Conservation (phyloP, 2,797 vertebrate species). For the Sebastes jordani region DNA sequence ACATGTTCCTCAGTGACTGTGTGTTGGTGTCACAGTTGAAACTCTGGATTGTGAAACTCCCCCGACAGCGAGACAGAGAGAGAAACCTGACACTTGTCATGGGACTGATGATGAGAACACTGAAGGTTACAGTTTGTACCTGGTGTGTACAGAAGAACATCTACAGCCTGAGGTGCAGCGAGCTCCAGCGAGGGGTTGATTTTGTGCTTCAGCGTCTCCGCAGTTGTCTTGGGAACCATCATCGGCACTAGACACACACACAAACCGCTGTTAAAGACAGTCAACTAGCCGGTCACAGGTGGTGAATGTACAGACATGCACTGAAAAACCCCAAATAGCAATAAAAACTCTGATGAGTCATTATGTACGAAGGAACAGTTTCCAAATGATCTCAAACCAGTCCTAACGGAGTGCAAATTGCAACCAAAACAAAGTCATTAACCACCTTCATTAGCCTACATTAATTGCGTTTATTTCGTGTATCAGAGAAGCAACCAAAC, state of each 20-base stretch:
- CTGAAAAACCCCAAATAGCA: not conserved
- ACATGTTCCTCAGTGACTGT: not conserved
- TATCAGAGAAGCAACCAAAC: not conserved
- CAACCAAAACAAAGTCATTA: not conserved
- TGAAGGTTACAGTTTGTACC: constrained; percentile 74
- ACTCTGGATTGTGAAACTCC: constrained; percentile 19
- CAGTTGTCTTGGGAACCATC: constrained; percentile 92
- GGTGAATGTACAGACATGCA: not conserved
- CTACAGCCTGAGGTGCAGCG: constrained; percentile 85
- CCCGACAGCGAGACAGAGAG: not conserved
- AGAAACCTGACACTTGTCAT: not conserved
- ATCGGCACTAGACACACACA: constrained; percentile 83
- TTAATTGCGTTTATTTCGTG: not conserved
- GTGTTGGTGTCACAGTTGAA: not conserved
- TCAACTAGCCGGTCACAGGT: not conserved
- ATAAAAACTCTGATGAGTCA: not conserved
- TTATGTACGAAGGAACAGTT: not conserved
- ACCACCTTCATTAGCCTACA: not conserved
- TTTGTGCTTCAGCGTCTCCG: constrained; percentile 94
- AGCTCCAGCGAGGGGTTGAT: constrained; percentile 94
- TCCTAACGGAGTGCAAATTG: not conserved
- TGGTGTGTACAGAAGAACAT: constrained; percentile 92
- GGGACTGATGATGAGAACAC: too few species aligned
- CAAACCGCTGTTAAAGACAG: constrained; percentile 7
- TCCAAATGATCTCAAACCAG: not conserved